Evolutionary conservation across 2,888 invertebrate species (phyloP), one percentile per base, ranked within the genome.

Genomic region (Terebella lapidaria): DNA sequence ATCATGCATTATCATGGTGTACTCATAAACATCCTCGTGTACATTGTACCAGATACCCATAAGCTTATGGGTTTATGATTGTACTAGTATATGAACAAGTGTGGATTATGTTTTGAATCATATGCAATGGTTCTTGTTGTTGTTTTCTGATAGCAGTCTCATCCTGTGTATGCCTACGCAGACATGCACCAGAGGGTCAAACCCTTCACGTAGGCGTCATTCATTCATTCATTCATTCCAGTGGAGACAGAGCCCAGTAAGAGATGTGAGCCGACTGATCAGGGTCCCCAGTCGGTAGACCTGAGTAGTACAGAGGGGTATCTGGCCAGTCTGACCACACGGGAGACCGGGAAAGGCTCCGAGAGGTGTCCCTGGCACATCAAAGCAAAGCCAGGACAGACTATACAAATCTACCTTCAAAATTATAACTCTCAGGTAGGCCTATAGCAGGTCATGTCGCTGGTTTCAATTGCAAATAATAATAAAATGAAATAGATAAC

Each of bases 351-450:
- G 2, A 30, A 58, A 5, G 61, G 61, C n/a, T 57, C 58, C 3
- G 52, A 49, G 26, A 35, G 52, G 29, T 61, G 61, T 22, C 61
- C 61, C 1, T 61, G 61, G 61, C 18, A 51, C 3, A 47, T 61
- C 3, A 53, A 61, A 25, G 61, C 51, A 18, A 54, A 51, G 47
- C 54, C 54, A 10, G 61, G 61, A 2, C 55, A 55, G 42, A 29
- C 15, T 4, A 42, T 55, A 4, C 5, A 55, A 10, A 55, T 55
- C 29, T 18, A 29, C 5, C 55, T 55, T n/a, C 20, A 15, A 42
- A 42, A 55, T 22, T 55, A 20, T 42, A 15, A 35, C 42, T 15
- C n/a, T n/a, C 10, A 35, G 42, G 42, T 35, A 35, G n/a, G 42
- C n/a, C 42, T 35, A n/a, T n/a, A n/a, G n/a, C n/a, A n/a, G n/a